These are phyloP conservation scores for Alaudala cheleensis DNA, from an alignment of 2,113 vertebrate species.

Conservation along the genomic window DNA sequence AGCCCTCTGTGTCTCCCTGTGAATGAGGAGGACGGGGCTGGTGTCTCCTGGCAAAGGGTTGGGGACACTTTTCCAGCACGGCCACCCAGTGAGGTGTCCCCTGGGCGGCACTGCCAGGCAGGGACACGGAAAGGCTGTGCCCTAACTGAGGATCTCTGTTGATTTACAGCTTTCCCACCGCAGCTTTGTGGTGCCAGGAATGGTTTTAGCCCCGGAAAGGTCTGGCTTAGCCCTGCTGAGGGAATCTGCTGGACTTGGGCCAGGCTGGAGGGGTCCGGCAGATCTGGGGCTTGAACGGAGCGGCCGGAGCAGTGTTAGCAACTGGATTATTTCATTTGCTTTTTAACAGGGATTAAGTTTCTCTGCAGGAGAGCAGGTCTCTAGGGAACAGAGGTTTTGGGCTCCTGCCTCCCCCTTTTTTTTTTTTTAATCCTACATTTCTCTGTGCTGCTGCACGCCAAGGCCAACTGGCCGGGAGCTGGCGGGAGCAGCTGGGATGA, in stretches of 20 bases:
- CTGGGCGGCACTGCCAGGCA: not conserved
- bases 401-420: not conserved
- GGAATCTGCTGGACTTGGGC: not conserved
- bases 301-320: not conserved
- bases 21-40: rapidly evolving
- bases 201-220: not conserved
- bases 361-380: slow-evolving; percentile 9
- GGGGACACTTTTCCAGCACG: rapidly evolving
- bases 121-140: rapidly evolving
- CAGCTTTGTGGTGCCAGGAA: not conserved
- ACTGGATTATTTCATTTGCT: slow-evolving; percentile 32
- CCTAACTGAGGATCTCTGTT: not conserved
- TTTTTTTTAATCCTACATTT: slow-evolving; percentile 25
- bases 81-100: not conserved
- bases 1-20: rapidly evolving
- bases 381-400: slow-evolving; percentile 25
- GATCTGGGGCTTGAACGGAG: not conserved
- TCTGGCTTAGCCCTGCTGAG: not conserved
- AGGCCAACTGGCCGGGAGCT: not conserved
- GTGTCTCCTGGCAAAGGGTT: not conserved
- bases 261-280: not conserved
- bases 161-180: not conserved
- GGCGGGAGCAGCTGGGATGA: not conserved
- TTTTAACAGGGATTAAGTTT: slow-evolving; percentile 56
- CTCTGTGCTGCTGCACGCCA: not conserved